Conservation (phyloP, 2,888 invertebrate species). For the Hymenopus coronatus region DNA sequence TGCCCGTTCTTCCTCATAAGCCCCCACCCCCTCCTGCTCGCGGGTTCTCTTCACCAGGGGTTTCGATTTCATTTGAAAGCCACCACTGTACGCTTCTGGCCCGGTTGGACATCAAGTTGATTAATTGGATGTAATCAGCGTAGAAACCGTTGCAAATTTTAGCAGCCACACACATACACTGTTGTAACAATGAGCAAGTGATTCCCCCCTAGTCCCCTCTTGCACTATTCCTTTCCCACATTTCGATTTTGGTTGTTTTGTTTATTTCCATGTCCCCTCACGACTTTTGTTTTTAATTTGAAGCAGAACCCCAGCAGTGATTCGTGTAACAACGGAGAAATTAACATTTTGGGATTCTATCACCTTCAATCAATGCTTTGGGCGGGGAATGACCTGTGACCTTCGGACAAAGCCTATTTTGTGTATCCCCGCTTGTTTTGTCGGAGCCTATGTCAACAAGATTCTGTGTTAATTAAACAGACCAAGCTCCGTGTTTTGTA, state of each 20-base stretch:
- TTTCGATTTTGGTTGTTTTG: background rate
- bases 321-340: slow-evolving; percentile 4
- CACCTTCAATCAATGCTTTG: background rate
- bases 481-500: background rate
- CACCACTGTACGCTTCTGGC: background rate
- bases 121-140: slow-evolving; percentile 19
- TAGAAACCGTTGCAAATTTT: slow-evolving; percentile 21
- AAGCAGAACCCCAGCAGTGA: background rate
- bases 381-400: background rate
- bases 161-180: slow-evolving; percentile 1
- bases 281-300: slow-evolving; percentile 9
- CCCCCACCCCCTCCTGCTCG: no score
- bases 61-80: slow-evolving; percentile 19
- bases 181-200: slow-evolving; percentile 8
- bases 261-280: background rate
- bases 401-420: background rate
- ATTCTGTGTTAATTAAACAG: background rate
- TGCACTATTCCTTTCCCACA: background rate
- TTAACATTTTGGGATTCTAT: slow-evolving; percentile 2
- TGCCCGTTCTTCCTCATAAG: background rate
- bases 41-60: background rate
- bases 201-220: background rate
- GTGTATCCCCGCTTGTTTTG: background rate
- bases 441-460: background rate
- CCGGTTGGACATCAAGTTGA: slow-evolving; percentile 12